These are phyloP conservation scores for Corythoichthys intestinalis DNA, from an alignment of 2,113 vertebrate species.

Conservation along the genomic window DNA sequence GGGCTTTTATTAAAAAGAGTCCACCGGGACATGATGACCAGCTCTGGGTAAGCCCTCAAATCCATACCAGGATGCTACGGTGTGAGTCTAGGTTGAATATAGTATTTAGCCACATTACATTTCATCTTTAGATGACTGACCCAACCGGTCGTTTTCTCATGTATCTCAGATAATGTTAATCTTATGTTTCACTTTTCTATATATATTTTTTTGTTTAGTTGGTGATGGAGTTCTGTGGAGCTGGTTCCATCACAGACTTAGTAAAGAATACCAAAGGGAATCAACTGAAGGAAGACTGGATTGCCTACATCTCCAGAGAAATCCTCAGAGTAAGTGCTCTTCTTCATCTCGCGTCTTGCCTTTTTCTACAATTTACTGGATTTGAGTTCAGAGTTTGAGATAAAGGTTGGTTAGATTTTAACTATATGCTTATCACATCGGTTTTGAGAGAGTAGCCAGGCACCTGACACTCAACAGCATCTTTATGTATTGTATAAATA, in stretches of 20 bases:
- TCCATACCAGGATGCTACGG: conserved; percentile 5
- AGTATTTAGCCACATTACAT: not conserved
- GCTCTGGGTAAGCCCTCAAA: conserved; percentile 61
- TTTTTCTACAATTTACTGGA: not conserved
- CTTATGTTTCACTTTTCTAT: not conserved
- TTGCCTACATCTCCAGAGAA: conserved; percentile 75
- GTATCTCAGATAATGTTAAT: not conserved
- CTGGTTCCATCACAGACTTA: conserved; percentile 73
- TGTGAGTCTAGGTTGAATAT: not conserved
- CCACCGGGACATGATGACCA: conserved; percentile 74
- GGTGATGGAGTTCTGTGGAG: conserved; percentile 78
- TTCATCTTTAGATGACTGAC: not conserved
- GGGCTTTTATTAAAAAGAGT: conserved; percentile 69
- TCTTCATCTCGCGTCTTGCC: not conserved
- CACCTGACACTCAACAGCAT: no score
- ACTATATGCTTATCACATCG: no score
- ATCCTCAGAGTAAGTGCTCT: conserved; percentile 66
- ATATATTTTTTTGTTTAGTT: conserved; percentile 41
- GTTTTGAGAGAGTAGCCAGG: no score
- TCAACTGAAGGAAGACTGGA: conserved; percentile 75
- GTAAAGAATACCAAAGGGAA: conserved; percentile 78
- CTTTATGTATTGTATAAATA: no score
- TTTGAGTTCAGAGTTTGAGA: no score
- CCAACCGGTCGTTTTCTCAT: not conserved
- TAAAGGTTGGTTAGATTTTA: no score